Percentiles rank a stretch among this genome's conserved stretches.
Conservation (phyloP, 2,113 vertebrate species). For the Chaenogobius annularis region DNA sequence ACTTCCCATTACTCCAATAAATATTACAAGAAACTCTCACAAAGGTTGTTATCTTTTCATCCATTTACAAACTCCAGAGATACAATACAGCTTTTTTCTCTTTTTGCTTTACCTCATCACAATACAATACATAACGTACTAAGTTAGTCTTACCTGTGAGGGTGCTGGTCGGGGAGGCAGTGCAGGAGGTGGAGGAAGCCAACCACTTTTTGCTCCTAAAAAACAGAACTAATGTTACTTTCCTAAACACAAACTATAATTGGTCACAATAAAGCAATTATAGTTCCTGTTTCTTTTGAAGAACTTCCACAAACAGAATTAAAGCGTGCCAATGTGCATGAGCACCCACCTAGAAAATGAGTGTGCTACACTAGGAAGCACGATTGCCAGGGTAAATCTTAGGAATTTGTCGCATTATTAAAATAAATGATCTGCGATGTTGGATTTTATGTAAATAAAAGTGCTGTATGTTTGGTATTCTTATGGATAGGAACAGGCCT, state of each 20-base stretch:
- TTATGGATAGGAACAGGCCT: too few relatives aligned
- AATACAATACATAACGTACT: not conserved
- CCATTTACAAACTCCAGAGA: not conserved
- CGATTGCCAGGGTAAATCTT: not conserved
- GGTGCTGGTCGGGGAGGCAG: constrained; percentile 87
- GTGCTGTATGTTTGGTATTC: too few relatives aligned
- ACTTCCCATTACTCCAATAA: not conserved
- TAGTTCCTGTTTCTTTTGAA: constrained; percentile 21
- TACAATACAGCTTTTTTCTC: not conserved
- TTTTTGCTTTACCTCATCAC: not conserved
- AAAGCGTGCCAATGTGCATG: not conserved
- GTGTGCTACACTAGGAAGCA: not conserved
- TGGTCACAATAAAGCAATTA: not conserved
- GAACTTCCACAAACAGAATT: constrained; percentile 11
- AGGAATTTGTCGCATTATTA: too few relatives aligned
- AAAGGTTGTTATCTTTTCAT: not conserved
- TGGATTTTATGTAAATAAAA: too few relatives aligned
- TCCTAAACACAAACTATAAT: constrained; percentile 12
- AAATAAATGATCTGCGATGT: too few relatives aligned
- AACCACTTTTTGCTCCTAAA: constrained; percentile 80
- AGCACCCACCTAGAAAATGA: not conserved
- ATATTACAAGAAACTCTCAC: not conserved
- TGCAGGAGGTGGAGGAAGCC: constrained; percentile 86
- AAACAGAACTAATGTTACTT: constrained; percentile 3
- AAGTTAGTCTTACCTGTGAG: constrained; percentile 83